Evolutionary conservation across 2,113 vertebrate genomes (phyloP).

Genomic region (Oxygymnocypris stewartii): DNA sequence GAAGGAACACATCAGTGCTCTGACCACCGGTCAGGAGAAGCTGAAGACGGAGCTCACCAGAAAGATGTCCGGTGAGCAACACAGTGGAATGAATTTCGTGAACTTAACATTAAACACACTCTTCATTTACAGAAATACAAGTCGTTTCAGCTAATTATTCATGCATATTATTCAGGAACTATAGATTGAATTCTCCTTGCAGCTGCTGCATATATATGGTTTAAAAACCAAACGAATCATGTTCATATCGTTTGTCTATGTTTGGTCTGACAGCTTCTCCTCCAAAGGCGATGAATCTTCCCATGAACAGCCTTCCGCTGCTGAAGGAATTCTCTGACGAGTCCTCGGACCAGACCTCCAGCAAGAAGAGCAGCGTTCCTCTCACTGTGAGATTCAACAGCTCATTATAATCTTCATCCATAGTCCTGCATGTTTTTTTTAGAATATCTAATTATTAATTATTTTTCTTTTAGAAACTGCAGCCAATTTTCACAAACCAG

Average conservation of each 20-base stretch:
- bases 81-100: too few relatives aligned
- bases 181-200: too few relatives aligned
- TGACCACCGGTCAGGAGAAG: conserved; percentile 57
- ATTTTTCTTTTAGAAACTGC: conserved; percentile 35
- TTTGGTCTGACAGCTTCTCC: conserved; percentile 41
- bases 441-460: not conserved
- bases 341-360: not conserved
- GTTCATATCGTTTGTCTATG: not conserved
- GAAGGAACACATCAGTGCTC: conserved; percentile 61
- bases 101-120: not conserved
- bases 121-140: not conserved
- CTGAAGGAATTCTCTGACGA: conserved; percentile 56
- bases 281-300: conserved; percentile 69
- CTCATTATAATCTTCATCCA: not conserved
- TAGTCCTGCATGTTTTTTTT: not conserved
- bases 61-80: conserved; percentile 55
- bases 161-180: too few relatives aligned
- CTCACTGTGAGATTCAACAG: conserved; percentile 59
- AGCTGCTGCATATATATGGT: not conserved
- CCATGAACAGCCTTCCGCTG: conserved; percentile 69
- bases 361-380: conserved; percentile 37
- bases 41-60: conserved; percentile 58
- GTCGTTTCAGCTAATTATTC: not conserved
- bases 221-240: not conserved
- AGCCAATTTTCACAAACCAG: conserved; percentile 1